Percentiles rank a stretch among this genome's conserved stretches.
These are phyloP conservation scores for Tethya wilhelma DNA, from an alignment of 37 sponge, comb jelly and placozoan species.

Conservation along the genomic window DNA sequence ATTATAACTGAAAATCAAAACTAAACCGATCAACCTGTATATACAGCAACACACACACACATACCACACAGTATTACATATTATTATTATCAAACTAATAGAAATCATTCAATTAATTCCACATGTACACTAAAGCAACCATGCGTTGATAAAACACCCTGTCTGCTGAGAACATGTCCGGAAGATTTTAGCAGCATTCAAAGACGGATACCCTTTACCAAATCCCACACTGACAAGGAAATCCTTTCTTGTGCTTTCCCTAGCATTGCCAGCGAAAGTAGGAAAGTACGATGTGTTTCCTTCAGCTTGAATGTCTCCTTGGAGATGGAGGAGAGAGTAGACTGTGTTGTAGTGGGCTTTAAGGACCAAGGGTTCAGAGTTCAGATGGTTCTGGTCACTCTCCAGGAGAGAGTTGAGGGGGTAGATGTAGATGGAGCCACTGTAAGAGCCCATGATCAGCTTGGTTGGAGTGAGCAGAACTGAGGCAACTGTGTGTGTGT, in stretches of 20 bases:
- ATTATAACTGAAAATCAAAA: neutral
- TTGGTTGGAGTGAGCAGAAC: conserved; percentile 14
- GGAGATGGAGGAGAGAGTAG: conserved; percentile 17
- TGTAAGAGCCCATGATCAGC: conserved; percentile 33
- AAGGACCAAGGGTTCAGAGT: neutral
- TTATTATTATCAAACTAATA: neutral
- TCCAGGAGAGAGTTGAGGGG: neutral
- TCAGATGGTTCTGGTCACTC: too few relatives aligned
- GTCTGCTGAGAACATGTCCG: neutral
- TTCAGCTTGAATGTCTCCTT: conserved; percentile 10
- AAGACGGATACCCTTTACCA: conserved; percentile 22
- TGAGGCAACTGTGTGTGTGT: conserved; percentile 32
- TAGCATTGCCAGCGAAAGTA: conserved; percentile 43
- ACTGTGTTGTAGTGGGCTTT: conserved; percentile 9
- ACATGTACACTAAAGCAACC: conserved; percentile 24
- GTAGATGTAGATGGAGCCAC: conserved; percentile 16
- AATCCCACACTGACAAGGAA: conserved; percentile 50
- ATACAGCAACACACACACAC: neutral
- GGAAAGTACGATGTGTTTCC: conserved; percentile 54
- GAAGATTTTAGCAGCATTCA: neutral
- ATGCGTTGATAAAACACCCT: conserved; percentile 29
- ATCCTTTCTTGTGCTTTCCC: neutral
- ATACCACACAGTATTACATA: neutral
- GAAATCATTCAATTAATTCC: too few relatives aligned
- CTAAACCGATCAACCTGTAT: too few relatives aligned